Conservation (phyloP, 1,140 invertebrate genomes). For the Meloidogyne exigua region DNA sequence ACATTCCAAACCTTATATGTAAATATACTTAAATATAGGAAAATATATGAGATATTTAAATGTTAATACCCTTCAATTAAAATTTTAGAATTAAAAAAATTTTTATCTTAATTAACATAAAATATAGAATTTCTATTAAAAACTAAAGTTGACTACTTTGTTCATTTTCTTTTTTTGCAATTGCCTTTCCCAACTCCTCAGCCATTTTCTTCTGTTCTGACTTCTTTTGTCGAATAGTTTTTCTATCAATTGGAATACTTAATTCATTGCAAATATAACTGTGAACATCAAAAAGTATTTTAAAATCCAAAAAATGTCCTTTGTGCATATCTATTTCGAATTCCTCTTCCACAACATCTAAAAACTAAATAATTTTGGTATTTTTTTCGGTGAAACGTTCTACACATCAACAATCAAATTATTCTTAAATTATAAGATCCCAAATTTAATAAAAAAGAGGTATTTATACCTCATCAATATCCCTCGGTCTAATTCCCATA, state of each 20-base stretch:
- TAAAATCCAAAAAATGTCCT: slow-evolving; percentile 1
- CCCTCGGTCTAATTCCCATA: background rate
- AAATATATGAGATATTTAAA: background rate
- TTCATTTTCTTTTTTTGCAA: background rate
- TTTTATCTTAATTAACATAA: background rate
- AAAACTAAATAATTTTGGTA: background rate
- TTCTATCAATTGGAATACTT: background rate
- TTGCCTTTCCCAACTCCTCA: background rate
- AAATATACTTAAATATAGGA: background rate
- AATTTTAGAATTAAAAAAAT: no score
- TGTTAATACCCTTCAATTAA: background rate
- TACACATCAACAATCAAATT: no score
- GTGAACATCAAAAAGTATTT: background rate
- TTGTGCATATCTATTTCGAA: background rate
- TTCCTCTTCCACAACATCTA: background rate
- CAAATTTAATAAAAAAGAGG: no score
- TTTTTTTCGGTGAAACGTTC: no score
- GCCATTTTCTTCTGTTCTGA: background rate
- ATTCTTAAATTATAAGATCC: no score
- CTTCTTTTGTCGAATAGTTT: background rate
- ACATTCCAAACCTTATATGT: background rate
- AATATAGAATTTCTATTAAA: no score
- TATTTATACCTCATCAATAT: background rate
- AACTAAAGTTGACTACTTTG: background rate
- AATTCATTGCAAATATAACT: background rate